A percentile compares a stretch with the other conserved stretches of the same genome.
Conservation (phyloP, 2,888 invertebrate species). For the Ernsta delagoae region DNA sequence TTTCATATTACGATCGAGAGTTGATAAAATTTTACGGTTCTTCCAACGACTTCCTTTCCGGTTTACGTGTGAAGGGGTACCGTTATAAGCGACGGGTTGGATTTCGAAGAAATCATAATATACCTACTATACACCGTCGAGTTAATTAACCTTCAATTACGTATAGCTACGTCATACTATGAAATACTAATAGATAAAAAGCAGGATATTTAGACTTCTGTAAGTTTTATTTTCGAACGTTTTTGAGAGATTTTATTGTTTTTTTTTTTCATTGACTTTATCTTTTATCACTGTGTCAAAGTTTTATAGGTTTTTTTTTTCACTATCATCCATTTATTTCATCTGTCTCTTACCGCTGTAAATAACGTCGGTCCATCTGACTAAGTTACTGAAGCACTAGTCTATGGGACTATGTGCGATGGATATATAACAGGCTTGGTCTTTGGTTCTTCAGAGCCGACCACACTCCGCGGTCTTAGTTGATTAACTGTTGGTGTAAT, state of each 20-base stretch:
- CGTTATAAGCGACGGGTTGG: neutral
- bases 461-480: conserved; percentile 18
- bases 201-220: neutral
- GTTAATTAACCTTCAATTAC: no score
- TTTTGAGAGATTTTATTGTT: neutral
- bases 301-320: no score
- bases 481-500: conserved; percentile 35
- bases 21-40: conserved; percentile 21
- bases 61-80: neutral
- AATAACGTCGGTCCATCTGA: no score
- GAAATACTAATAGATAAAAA: no score
- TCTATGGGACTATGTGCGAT: neutral
- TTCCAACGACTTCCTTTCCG: conserved; percentile 20
- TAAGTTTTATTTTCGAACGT: neutral
- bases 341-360: neutral
- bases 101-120: no score
- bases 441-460: neutral
- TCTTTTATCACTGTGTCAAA: no score
- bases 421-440: neutral
- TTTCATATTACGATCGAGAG: conserved; percentile 1
- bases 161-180: no score
- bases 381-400: no score
- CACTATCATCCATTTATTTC: neutral
- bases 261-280: no score
- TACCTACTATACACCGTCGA: no score